phyloP scores from a whole-genome alignment of 2,113 vertebrate species.

The Rana temporaria region DNA sequence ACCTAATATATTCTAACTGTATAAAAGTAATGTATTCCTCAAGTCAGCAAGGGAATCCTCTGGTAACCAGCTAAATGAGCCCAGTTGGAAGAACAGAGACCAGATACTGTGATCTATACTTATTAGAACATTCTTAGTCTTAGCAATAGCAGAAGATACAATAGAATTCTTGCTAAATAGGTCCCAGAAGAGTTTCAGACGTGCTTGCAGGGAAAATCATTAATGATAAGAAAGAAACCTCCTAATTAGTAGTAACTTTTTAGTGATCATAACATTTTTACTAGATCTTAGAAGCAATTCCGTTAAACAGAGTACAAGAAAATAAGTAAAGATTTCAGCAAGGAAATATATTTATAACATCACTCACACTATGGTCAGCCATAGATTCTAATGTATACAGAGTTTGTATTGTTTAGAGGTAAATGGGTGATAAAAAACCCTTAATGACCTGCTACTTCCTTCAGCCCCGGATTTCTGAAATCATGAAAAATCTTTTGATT shows the following conservation, averaged over 20 bases:
- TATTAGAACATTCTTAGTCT: conserved; percentile 18
- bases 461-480: too few relatives aligned
- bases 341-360: neutral
- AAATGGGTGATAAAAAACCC: too few relatives aligned
- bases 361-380: too few relatives aligned
- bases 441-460: too few relatives aligned
- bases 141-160: neutral
- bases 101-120: conserved; percentile 12
- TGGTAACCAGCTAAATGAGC: conserved; percentile 1
- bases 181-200: neutral
- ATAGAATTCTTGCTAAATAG: conserved; percentile 18
- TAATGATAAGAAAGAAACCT: neutral
- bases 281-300: neutral
- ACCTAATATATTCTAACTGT: conserved; percentile 1
- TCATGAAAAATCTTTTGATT: too few relatives aligned
- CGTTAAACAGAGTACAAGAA: neutral
- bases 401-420: too few relatives aligned
- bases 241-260: conserved; percentile 27
- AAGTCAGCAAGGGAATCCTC: conserved; percentile 20
- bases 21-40: neutral
- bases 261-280: conserved; percentile 20
- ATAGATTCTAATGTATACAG: too few relatives aligned
- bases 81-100: neutral
- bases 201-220: neutral
- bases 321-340: neutral